These are phyloP conservation scores for Monochamus saltuarius DNA, from an alignment of 1,140 invertebrate genomes.

Conservation along the genomic window DNA sequence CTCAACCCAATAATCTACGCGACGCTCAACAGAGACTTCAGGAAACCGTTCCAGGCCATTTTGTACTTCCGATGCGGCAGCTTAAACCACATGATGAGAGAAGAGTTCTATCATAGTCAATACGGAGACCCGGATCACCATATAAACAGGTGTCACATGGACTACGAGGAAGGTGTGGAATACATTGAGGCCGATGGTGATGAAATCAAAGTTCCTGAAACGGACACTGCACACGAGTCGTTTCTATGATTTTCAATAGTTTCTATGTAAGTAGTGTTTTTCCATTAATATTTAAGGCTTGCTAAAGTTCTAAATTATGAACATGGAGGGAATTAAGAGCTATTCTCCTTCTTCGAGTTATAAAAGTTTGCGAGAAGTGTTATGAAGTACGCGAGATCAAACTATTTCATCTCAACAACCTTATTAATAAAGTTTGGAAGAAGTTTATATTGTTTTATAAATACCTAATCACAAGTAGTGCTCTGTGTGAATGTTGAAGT, in stretches of 20 bases:
- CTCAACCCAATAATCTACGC: constrained; percentile 94
- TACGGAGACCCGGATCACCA: constrained; percentile 75
- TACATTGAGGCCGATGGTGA: constrained; percentile 61
- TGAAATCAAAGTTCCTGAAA: constrained; percentile 57
- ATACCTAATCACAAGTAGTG: too few relatives aligned
- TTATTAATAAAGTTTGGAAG: too few relatives aligned
- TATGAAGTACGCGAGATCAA: too few relatives aligned
- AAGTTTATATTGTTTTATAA: too few relatives aligned
- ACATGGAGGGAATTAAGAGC: too few relatives aligned
- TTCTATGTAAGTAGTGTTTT: too few relatives aligned
- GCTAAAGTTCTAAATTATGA: too few relatives aligned
- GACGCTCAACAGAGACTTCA: constrained; percentile 87
- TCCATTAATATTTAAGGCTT: too few relatives aligned
- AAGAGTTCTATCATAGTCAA: constrained; percentile 89
- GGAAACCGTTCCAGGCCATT: constrained; percentile 89
- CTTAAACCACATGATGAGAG: constrained; percentile 86
- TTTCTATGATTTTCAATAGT: constrained; percentile 59
- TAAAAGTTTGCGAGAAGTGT: too few relatives aligned
- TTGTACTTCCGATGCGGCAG: constrained; percentile 85
- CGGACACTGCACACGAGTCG: constrained; percentile 50
- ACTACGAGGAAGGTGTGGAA: constrained; percentile 62
- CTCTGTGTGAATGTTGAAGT: too few relatives aligned
- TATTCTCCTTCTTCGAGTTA: too few relatives aligned
- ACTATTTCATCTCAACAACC: too few relatives aligned
- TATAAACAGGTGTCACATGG: constrained; percentile 49